Evolutionary conservation across 2,797 vertebrate genomes (phyloP).

Genomic region (Enteromius treurensis): DNA sequence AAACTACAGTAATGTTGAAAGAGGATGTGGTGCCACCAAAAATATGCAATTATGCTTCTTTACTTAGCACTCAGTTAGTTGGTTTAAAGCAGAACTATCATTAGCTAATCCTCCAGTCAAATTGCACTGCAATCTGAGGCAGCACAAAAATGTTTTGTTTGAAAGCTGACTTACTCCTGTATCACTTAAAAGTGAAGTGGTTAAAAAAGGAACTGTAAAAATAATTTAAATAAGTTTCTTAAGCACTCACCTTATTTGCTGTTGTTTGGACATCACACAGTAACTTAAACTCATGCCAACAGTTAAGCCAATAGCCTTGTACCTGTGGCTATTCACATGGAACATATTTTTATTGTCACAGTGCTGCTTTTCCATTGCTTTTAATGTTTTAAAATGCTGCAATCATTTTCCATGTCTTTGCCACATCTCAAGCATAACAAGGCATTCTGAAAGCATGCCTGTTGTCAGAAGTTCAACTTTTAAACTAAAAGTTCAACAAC

Average conservation of each 20-base stretch:
- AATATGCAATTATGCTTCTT: slow-evolving; percentile 55
- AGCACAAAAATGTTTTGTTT: slow-evolving; percentile 19
- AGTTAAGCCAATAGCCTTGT: not conserved
- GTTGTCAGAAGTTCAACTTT: not conserved
- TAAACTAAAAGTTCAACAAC: too few relatives aligned
- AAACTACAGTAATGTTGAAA: slow-evolving; percentile 31
- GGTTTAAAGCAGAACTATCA: slow-evolving; percentile 43
- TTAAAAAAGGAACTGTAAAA: not conserved
- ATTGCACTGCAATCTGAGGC: slow-evolving; percentile 49
- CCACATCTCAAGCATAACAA: not conserved
- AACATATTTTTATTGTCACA: not conserved
- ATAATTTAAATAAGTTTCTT: not conserved
- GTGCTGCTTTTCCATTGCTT: not conserved
- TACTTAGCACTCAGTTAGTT: slow-evolving; percentile 42
- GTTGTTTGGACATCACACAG: not conserved
- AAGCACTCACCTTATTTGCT: not conserved
- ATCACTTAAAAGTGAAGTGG: not conserved
- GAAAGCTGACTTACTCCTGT: slow-evolving; percentile 12
- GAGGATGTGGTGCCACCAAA: slow-evolving; percentile 35
- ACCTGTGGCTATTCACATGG: not conserved
- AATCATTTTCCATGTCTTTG: not conserved
- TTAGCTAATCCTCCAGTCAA: slow-evolving; percentile 36
- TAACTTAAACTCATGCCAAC: not conserved
- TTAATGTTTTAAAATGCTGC: not conserved
- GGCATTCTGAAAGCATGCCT: not conserved